These are phyloP conservation scores for Blastobasis adustella DNA, from an alignment of 2,888 invertebrate genomes.

Conservation along the genomic window DNA sequence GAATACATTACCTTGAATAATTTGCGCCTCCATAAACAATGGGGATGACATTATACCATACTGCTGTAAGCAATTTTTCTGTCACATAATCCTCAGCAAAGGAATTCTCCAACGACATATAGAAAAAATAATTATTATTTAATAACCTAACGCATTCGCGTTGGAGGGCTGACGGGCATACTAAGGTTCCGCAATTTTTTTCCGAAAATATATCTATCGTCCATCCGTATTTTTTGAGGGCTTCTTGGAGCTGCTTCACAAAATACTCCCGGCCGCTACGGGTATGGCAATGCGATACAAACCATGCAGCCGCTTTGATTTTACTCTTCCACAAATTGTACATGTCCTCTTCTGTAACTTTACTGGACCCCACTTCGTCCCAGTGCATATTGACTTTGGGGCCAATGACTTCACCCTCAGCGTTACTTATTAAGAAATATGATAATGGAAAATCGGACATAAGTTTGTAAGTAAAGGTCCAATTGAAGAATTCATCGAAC, in stretches of 20 bases:
- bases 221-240: slow-evolving; percentile 27
- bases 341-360: slow-evolving; percentile 18
- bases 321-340: slow-evolving; percentile 34
- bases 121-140: slow-evolving; percentile 80
- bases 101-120: slow-evolving; percentile 83
- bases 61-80: slow-evolving; percentile 76
- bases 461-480: slow-evolving; percentile 58
- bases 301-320: slow-evolving; percentile 57
- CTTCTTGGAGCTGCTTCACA: slow-evolving; percentile 30
- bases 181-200: slow-evolving; percentile 63
- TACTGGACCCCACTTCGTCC: slow-evolving; percentile 10
- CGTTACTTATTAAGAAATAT: slow-evolving; percentile 44
- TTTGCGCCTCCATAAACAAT: slow-evolving; percentile 81
- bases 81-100: slow-evolving; percentile 73
- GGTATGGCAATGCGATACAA: slow-evolving; percentile 49
- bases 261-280: slow-evolving; percentile 29
- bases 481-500: slow-evolving; percentile 58
- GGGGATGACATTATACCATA: slow-evolving; percentile 77
- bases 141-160: slow-evolving; percentile 45
- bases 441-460: slow-evolving; percentile 53
- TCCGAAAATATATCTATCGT: slow-evolving; percentile 61
- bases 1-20: slow-evolving; percentile 59
- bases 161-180: slow-evolving; percentile 31
- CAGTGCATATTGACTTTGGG: slow-evolving; percentile 41
- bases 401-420: slow-evolving; percentile 37